Evolutionary conservation across 2,888 invertebrate genomes (phyloP).

Genomic region (Cynaeus angustus): DNA sequence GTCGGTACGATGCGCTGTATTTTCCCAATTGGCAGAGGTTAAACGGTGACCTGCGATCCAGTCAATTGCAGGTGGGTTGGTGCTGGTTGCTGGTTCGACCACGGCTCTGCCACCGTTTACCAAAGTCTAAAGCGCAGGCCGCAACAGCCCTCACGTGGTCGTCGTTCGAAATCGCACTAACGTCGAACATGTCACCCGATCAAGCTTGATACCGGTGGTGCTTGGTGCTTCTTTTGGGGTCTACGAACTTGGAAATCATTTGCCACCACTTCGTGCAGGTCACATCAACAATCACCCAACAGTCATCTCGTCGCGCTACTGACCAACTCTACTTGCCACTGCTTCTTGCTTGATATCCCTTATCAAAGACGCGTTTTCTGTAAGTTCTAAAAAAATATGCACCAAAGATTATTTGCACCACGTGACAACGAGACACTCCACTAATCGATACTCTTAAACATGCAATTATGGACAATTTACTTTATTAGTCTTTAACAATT

Average conservation of each 20-base stretch:
- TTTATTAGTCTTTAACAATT: too few species aligned
- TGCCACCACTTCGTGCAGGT: conserved; percentile 48
- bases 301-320: conserved; percentile 45
- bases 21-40: conserved; percentile 47
- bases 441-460: conserved; percentile 9
- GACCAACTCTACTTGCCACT: conserved; percentile 48
- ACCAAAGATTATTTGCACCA: conserved; percentile 15
- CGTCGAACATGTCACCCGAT: conserved; percentile 49
- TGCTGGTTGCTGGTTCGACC: background rate
- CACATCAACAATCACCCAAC: conserved; percentile 42
- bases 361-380: conserved; percentile 40
- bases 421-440: background rate
- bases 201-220: conserved; percentile 45
- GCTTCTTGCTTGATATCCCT: conserved; percentile 38
- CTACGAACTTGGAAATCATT: conserved; percentile 51
- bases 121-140: conserved; percentile 40
- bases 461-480: too few species aligned
- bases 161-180: conserved; percentile 41
- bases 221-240: conserved; percentile 51
- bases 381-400: conserved; percentile 36
- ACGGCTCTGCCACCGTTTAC: conserved; percentile 7
- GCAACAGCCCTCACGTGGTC: conserved; percentile 47
- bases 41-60: conserved; percentile 49
- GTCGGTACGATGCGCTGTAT: conserved; percentile 18
- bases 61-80: conserved; percentile 51